A percentile compares a stretch with the other conserved stretches of the same genome.
Evolutionary conservation across 2,888 invertebrate species (phyloP).

Genomic region (Linnaemya vulpina): DNA sequence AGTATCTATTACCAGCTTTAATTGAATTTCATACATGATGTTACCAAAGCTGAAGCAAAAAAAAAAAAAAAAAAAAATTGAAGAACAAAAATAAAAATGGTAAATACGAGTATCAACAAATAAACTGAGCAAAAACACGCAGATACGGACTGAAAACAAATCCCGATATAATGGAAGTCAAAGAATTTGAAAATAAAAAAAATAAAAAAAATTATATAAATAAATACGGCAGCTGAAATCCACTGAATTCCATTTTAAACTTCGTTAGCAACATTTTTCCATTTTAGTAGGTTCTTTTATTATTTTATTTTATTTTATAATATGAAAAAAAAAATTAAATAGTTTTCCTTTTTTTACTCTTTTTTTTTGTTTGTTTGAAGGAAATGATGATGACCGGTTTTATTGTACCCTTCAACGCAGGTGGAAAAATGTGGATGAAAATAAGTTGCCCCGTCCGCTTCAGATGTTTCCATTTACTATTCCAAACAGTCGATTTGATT

Average conservation of each 20-base stretch:
- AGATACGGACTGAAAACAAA: slow-evolving; percentile 49
- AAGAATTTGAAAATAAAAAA: slow-evolving; percentile 2
- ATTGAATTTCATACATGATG: slow-evolving; percentile 71
- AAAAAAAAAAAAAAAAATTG: neutral
- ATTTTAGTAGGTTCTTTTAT: neutral
- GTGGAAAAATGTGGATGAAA: neutral
- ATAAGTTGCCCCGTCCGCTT: neutral
- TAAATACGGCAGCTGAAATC: slow-evolving; percentile 24
- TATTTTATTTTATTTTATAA: neutral
- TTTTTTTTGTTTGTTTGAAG: slow-evolving; percentile 1
- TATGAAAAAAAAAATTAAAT: neutral
- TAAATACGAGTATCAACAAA: slow-evolving; percentile 24
- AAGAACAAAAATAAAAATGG: neutral
- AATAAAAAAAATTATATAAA: slow-evolving; percentile 2
- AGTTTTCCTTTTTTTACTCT: neutral
- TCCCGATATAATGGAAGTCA: slow-evolving; percentile 49
- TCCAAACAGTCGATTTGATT: no score
- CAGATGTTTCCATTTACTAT: no score
- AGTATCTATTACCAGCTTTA: slow-evolving; percentile 73
- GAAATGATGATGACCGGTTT: slow-evolving; percentile 13
- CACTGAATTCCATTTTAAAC: slow-evolving; percentile 49
- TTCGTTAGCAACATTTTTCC: slow-evolving; percentile 19
- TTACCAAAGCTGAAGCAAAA: slow-evolving; percentile 33
- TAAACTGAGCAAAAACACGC: slow-evolving; percentile 24
- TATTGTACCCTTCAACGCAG: neutral